phyloP scores from a whole-genome alignment of 2,888 invertebrate species.

The Tanaodytes sp. region DNA sequence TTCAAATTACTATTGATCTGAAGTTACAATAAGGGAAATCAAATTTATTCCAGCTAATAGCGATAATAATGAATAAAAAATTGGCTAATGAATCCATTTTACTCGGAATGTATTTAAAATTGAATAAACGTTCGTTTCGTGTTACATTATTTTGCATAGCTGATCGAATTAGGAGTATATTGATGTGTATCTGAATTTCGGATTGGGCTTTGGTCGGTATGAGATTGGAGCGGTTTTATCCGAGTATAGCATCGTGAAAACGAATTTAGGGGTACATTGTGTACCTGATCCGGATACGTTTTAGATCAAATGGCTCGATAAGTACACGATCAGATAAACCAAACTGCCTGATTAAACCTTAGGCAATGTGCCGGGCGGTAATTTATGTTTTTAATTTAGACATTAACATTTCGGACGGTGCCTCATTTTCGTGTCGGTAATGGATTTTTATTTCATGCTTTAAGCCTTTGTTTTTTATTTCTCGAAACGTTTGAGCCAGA shows the following conservation, averaged over 20 bases:
- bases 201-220: slow-evolving; percentile 21
- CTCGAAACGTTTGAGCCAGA: no score
- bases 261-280: slow-evolving; percentile 39
- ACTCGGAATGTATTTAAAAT: no score
- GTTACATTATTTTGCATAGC: neutral
- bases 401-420: slow-evolving; percentile 25
- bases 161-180: slow-evolving; percentile 5
- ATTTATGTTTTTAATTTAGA: slow-evolving; percentile 44
- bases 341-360: slow-evolving; percentile 31
- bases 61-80: no score
- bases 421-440: slow-evolving; percentile 10
- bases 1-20: neutral
- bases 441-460: slow-evolving; percentile 24
- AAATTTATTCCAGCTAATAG: no score
- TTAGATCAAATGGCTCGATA: slow-evolving; percentile 40
- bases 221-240: slow-evolving; percentile 30
- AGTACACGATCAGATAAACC: slow-evolving; percentile 38
- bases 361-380: slow-evolving; percentile 14
- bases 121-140: neutral
- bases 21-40: no score
- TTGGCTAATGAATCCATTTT: no score
- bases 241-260: slow-evolving; percentile 23
- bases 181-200: slow-evolving; percentile 10
- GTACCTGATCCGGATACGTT: slow-evolving; percentile 38
- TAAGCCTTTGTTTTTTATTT: no score